These are phyloP conservation scores for Ptilonorhynchus violaceus DNA, from an alignment of 2,113 vertebrate species.

Conservation along the genomic window DNA sequence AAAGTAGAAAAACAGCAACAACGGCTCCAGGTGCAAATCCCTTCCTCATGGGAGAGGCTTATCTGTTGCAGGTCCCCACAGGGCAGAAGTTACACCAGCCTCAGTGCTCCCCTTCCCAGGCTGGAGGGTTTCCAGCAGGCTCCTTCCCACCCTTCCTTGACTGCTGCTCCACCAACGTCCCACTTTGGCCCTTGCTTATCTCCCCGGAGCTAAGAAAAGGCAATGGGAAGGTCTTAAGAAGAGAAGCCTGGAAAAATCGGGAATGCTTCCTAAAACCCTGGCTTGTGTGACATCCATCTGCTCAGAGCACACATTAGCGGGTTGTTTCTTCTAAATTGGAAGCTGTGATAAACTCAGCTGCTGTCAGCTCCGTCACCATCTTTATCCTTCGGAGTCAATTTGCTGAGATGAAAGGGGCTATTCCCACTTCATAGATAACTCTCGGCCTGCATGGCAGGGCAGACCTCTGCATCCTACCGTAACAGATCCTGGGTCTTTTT, in stretches of 20 bases:
- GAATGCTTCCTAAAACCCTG: neutral
- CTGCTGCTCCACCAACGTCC: neutral
- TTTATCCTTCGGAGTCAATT: neutral
- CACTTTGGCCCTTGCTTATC: neutral
- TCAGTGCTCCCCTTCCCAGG: neutral
- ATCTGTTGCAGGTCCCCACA: accelerated
- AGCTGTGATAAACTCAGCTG: constrained; percentile 32
- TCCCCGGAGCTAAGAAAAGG: neutral
- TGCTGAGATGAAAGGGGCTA: neutral
- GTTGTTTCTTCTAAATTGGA: constrained; percentile 23
- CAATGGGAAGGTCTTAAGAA: neutral
- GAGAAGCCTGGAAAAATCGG: neutral
- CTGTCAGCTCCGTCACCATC: neutral
- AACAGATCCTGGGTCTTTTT: neutral
- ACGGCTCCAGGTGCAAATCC: neutral
- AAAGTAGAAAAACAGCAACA: neutral
- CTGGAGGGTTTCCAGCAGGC: accelerated
- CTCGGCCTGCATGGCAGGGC: neutral
- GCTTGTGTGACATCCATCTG: neutral
- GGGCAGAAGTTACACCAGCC: neutral
- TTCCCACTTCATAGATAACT: neutral
- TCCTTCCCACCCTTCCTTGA: neutral
- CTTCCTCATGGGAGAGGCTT: neutral
- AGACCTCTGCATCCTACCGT: neutral
- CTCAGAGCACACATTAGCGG: neutral